Conservation (phyloP, 2,113 vertebrate genomes). For the Myocastor coypus region DNA sequence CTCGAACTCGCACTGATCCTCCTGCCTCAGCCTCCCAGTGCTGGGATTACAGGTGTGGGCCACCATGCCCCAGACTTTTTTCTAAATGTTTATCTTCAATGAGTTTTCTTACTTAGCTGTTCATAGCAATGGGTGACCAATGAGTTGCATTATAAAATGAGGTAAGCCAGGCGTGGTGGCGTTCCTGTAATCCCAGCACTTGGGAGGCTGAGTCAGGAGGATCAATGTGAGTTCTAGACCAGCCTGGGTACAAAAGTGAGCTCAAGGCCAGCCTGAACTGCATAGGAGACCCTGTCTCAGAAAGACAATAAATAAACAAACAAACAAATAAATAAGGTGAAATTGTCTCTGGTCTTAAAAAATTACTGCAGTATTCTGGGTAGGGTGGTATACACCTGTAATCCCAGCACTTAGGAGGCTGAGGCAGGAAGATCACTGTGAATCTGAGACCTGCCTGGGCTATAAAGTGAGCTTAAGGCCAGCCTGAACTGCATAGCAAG, state of each 20-base stretch:
- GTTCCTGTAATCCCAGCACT: too few relatives aligned
- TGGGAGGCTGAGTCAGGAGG: too few relatives aligned
- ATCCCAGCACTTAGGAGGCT: not conserved
- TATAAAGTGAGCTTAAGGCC: not conserved
- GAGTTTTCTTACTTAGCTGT: not conserved
- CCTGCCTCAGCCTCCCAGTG: too few relatives aligned
- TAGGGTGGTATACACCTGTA: not conserved
- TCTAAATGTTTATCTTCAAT: not conserved
- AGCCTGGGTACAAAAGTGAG: too few relatives aligned
- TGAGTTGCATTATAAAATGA: not conserved
- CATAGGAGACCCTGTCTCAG: too few relatives aligned
- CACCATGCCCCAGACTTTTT: not conserved
- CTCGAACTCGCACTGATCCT: too few relatives aligned
- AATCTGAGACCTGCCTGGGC: not conserved
- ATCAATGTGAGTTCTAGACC: too few relatives aligned
- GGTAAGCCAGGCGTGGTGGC: too few relatives aligned
- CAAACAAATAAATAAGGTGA: too few relatives aligned
- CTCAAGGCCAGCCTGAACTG: too few relatives aligned
- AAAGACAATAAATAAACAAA: too few relatives aligned
- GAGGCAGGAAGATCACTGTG: not conserved
- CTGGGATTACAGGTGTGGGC: too few relatives aligned
- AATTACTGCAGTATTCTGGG: not conserved
- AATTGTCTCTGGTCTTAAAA: constrained; percentile 3
- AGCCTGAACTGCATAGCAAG: not conserved
- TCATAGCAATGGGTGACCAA: not conserved